Evolutionary conservation across 2,888 invertebrate genomes (phyloP).

Genomic region (Agrenia bidenticulata): DNA sequence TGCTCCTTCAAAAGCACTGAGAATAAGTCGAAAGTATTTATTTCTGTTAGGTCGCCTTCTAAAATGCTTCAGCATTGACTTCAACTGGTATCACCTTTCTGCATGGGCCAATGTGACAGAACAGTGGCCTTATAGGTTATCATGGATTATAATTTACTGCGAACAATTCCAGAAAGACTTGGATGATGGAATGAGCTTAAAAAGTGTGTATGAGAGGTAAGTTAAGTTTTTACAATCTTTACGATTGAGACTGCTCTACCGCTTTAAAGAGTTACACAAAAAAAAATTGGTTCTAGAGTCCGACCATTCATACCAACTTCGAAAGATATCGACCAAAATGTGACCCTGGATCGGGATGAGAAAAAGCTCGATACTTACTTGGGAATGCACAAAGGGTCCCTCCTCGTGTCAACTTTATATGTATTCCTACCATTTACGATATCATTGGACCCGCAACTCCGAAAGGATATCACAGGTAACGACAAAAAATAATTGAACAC

Average conservation of each 20-base stretch:
- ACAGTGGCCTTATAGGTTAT: slow-evolving; percentile 97
- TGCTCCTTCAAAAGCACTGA: neutral
- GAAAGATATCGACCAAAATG: slow-evolving; percentile 82
- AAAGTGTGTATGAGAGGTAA: slow-evolving; percentile 90
- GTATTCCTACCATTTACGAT: slow-evolving; percentile 97
- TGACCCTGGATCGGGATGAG: slow-evolving; percentile 92
- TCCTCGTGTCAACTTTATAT: slow-evolving; percentile 83
- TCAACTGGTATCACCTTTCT: slow-evolving; percentile 97
- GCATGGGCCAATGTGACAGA: slow-evolving; percentile 98
- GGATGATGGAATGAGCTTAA: slow-evolving; percentile 82
- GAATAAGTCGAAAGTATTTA: neutral
- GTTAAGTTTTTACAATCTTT: slow-evolving; percentile 7
- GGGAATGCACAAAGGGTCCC: slow-evolving; percentile 79
- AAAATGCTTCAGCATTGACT: slow-evolving; percentile 98
- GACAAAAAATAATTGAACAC: neutral
- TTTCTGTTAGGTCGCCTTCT: slow-evolving; percentile 76
- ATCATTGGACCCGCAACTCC: slow-evolving; percentile 95
- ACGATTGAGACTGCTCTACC: neutral
- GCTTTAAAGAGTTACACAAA: neutral
- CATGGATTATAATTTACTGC: slow-evolving; percentile 94
- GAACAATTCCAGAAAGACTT: slow-evolving; percentile 84
- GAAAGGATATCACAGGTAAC: slow-evolving; percentile 91
- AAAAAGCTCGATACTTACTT: slow-evolving; percentile 92
- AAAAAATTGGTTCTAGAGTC: slow-evolving; percentile 62
- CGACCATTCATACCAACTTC: slow-evolving; percentile 77